phyloP scores from a whole-genome alignment of 2,888 invertebrate genomes.

The Neoscelio sp. region DNA sequence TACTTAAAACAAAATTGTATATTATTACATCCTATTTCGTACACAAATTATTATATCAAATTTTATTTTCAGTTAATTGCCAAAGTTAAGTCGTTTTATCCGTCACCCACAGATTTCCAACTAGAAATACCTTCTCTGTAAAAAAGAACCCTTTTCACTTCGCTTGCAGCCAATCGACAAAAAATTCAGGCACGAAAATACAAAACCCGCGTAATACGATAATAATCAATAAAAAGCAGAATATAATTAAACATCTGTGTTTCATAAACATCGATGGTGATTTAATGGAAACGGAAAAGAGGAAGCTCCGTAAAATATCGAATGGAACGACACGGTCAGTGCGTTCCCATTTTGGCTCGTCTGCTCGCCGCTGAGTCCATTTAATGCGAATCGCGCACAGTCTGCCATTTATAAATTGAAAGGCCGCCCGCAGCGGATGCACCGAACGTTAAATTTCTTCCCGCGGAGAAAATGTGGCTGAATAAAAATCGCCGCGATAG shows the following conservation, averaged over 20 bases:
- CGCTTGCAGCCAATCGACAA: too few species aligned
- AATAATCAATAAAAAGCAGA: slow-evolving; percentile 10
- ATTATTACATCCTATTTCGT: too few species aligned
- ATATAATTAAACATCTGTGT: slow-evolving; percentile 51
- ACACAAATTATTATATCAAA: too few species aligned
- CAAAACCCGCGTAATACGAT: not conserved
- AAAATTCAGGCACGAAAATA: too few species aligned
- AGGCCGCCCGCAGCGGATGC: slow-evolving; percentile 64
- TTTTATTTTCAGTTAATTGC: too few species aligned
- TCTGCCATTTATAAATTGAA: slow-evolving; percentile 68
- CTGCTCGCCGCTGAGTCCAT: slow-evolving; percentile 54
- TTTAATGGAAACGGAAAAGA: slow-evolving; percentile 54
- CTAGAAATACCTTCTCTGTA: too few species aligned
- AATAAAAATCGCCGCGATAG: slow-evolving; percentile 63
- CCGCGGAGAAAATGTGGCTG: slow-evolving; percentile 47
- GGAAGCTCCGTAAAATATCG: slow-evolving; percentile 50
- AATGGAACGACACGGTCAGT: slow-evolving; percentile 66
- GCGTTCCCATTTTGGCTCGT: slow-evolving; percentile 61
- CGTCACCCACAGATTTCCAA: too few species aligned
- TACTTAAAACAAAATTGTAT: too few species aligned
- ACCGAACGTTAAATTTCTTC: slow-evolving; percentile 65
- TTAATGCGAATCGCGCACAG: slow-evolving; percentile 67
- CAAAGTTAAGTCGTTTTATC: too few species aligned
- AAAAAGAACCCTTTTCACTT: too few species aligned
- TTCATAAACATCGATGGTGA: slow-evolving; percentile 53